Evolutionary conservation across 2,888 invertebrate species (phyloP).

Genomic region (Volucella inanis): DNA sequence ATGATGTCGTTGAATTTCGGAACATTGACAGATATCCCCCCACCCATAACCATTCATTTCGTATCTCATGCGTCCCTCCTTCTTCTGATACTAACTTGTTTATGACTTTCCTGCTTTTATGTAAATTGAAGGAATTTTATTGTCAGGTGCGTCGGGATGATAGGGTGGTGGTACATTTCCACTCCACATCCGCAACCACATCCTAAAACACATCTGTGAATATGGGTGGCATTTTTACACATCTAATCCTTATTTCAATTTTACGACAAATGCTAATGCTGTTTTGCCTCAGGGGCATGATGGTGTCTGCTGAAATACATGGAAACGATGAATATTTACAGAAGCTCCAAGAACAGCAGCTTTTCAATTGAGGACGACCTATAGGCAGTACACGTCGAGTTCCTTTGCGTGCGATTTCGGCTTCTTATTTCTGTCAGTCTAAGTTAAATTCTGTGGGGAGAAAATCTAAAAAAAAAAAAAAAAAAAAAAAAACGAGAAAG

Average conservation of each 20-base stretch:
- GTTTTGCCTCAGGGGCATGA: constrained; percentile 26
- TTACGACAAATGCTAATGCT: constrained; percentile 56
- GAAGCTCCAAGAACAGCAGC: neutral
- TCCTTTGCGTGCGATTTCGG: constrained; percentile 5
- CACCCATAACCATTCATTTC: neutral
- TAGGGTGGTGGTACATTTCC: constrained; percentile 21
- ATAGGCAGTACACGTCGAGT: constrained; percentile 1
- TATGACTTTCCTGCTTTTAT: constrained; percentile 54
- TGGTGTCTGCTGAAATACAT: constrained; percentile 17
- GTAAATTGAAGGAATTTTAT: constrained; percentile 59
- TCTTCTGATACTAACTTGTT: constrained; percentile 57
- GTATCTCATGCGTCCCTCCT: constrained; percentile 2
- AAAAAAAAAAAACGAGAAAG: neutral
- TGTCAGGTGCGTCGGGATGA: constrained; percentile 30
- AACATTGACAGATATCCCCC: neutral
- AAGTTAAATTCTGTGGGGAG: constrained; percentile 34
- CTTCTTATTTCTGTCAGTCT: neutral
- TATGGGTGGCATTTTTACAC: constrained; percentile 61
- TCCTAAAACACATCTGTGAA: constrained; percentile 1
- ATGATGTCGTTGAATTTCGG: constrained; percentile 16
- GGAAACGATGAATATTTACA: constrained; percentile 14
- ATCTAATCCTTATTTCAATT: constrained; percentile 61
- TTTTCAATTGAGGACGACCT: constrained; percentile 16
- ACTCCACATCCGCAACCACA: neutral
- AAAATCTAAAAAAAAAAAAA: constrained; percentile 30